Percentiles rank a stretch among this genome's conserved stretches.
Conservation (phyloP, 2,113 vertebrate species). For the Caranx melampygus region DNA sequence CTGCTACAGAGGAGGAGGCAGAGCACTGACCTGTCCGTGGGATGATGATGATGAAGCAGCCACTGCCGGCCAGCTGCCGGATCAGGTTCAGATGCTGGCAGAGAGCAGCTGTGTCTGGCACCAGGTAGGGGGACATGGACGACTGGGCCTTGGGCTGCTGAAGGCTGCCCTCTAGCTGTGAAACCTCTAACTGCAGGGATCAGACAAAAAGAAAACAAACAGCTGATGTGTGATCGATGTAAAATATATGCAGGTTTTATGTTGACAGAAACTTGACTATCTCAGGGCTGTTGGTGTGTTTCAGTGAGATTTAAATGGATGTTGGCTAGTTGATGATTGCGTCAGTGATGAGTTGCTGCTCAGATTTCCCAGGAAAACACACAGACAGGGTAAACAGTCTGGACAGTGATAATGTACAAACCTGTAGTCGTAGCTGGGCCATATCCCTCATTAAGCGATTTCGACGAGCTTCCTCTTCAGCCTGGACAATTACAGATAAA, state of each 20-base stretch:
- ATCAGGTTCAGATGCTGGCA: slow-evolving; percentile 92
- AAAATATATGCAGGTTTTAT: background rate
- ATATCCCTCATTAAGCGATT: slow-evolving; percentile 98
- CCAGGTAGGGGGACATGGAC: slow-evolving; percentile 97
- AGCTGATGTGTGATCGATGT: background rate
- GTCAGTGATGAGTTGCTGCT: background rate
- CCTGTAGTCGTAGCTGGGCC: slow-evolving; percentile 97
- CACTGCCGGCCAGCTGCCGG: slow-evolving; percentile 91
- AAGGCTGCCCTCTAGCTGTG: slow-evolving; percentile 96
- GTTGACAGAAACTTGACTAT: too few species aligned
- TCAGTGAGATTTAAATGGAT: background rate
- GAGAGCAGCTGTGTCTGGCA: slow-evolving; percentile 93
- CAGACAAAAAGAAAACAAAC: background rate
- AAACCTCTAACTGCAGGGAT: slow-evolving; percentile 91
- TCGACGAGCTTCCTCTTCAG: slow-evolving; percentile 94
- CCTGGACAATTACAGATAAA: slow-evolving; percentile 77
- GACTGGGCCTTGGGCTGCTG: slow-evolving; percentile 96
- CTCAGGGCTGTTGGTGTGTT: background rate
- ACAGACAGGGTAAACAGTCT: background rate
- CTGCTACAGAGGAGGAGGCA: background rate
- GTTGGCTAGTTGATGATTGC: background rate
- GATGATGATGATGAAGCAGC: slow-evolving; percentile 98
- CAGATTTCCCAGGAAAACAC: background rate
- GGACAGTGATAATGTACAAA: slow-evolving; percentile 54
- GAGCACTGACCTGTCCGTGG: slow-evolving; percentile 89